Evolutionary conservation across 2,888 invertebrate species (phyloP), one percentile per base, ranked within the genome.

Genomic region (Drosophila robusta): DNA sequence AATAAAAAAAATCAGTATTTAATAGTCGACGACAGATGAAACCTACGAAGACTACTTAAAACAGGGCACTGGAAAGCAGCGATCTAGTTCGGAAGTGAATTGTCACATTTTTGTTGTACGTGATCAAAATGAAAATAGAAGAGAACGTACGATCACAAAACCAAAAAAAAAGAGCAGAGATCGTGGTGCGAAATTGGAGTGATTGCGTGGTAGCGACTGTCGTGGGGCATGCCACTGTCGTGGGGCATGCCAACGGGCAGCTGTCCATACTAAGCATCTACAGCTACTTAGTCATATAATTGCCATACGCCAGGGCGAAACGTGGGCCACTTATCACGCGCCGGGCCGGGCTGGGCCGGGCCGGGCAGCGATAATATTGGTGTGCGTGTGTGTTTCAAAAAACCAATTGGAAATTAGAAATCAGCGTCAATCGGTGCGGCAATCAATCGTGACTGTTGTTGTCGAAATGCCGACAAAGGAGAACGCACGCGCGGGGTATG

Each of bases 361-460:
- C 1, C 7, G 1, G 26, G 7, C 26, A 26, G 67, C 63, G 84
- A 87, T 87, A 87, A 78, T 81, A 39, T 38, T 34, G 11, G 38
- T 12, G 51, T 32, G 38, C 50, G 65, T 62, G 60, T 65, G 42
- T 76, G 63, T 61, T 57, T 60, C 56, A 29, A 47, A 71, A 78
- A 76, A 83, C 89, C 85, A 85, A 85, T 86, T 86, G 87, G 87
- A 86, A 84, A 89, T 77, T 84, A 89, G 89, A 89, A 85, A 83
- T 87, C 85, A 82, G 55, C 70, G 89, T 80, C 85, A 83, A 87
- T 85, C 84, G 89, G 71, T 78, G 87, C 72, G 84, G 78, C 81
- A 89, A 89, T 89, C 87, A 89, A 85, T 88, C 83, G 83, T 84
- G 89, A 88, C 89, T 80, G 78, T 71, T 69, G 86, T 71, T 80